Conservation (phyloP, 1,140 invertebrate species). For the Ostrea denselamellosa region DNA sequence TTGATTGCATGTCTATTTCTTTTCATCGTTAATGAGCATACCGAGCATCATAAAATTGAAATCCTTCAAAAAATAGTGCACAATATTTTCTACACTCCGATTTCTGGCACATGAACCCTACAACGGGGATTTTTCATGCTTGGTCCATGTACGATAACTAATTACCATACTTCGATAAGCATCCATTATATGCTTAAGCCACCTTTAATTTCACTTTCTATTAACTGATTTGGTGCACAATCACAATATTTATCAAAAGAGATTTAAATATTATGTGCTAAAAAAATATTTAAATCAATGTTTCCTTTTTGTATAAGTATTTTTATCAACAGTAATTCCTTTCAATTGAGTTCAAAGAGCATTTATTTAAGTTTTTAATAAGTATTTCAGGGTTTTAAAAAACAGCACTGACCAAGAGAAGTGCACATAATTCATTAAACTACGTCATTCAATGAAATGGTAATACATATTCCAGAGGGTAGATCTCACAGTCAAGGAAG, state of each 20-base stretch:
- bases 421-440: neutral
- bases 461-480: neutral
- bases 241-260: conserved; percentile 1
- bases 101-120: too few relatives aligned
- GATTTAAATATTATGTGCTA: neutral
- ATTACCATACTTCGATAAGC: neutral
- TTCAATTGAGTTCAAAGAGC: neutral
- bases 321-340: neutral
- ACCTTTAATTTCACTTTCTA: neutral
- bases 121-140: neutral
- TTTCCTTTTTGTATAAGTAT: neutral
- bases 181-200: neutral
- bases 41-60: neutral
- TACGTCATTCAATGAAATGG: neutral
- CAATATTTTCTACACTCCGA: neutral
- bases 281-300: conserved; percentile 24
- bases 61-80: neutral
- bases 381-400: neutral
- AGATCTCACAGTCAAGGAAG: neutral
- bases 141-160: neutral
- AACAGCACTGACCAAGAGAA: neutral
- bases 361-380: conserved; percentile 12
- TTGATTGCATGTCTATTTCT: neutral
- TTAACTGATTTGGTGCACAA: neutral
- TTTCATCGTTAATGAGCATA: conserved; percentile 1